Evolutionary conservation across 2,888 invertebrate species (phyloP), one percentile per base, ranked within the genome.

Genomic region (Heliconius sara): DNA sequence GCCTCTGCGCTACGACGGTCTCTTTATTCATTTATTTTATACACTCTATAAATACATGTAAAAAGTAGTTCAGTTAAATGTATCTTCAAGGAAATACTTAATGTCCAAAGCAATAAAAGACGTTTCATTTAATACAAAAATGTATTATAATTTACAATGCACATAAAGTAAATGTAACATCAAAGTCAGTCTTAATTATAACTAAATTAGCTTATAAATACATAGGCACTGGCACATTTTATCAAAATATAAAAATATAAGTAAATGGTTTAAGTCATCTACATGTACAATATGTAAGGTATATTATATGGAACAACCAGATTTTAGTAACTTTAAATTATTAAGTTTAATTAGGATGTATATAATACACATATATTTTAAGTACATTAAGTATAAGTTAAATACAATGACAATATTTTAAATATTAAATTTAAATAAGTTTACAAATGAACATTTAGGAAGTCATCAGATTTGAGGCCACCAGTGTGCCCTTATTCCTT

Each of bases 161-260:
- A 92, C 89, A 89, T 89, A 85, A 89, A 90, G 86, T 91, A 94
- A 91, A 91, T 90, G 93, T 92, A 93, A 93, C 90, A 91, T 91
- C 86, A 85, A 91, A 88, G 89, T 95, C 94, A 95, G 94, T 95
- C 95, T 95, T 95, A 95, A 91, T 89, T 92, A 93, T 89, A 89
- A 88, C 84, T 88, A 87, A 87, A 89, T 91, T 92, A 86, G 89
- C 16, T 57, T 70, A 70, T 25, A 60, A 88, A 90, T 92, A 92
- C 89, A 89, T 88, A 94, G 94, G 94, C 93, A 94, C 94, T 93
- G 93, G 92, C 94, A 94, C 92, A 91, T 91, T 87, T 87, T 85
- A 82, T 83, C 82, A 84, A 80, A 84, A 78, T 70, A 80, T 66
- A 84, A 84, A 85, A 85, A 81, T 47, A 74, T 47, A 43, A 74